phyloP scores from a whole-genome alignment of 2,888 invertebrate species.

The Dione vanillae region DNA sequence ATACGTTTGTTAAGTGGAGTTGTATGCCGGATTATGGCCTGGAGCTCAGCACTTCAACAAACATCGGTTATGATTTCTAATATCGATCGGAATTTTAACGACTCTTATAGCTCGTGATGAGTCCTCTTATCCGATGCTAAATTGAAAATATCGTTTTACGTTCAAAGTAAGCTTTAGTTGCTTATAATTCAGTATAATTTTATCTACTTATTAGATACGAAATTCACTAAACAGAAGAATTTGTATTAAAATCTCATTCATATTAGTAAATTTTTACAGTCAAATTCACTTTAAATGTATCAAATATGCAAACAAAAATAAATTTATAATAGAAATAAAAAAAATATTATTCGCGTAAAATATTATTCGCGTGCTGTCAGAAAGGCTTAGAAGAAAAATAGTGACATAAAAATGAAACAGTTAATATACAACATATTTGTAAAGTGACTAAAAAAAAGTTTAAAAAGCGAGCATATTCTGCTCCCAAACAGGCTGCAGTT shows the following conservation, averaged over 20 bases:
- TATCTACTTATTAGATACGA: background rate
- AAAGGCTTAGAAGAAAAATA: background rate
- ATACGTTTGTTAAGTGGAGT: conserved; percentile 84
- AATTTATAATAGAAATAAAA: background rate
- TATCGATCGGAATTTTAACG: conserved; percentile 66
- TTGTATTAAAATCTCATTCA: conserved; percentile 3
- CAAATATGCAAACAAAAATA: background rate
- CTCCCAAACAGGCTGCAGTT: conserved; percentile 66
- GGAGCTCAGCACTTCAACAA: conserved; percentile 82
- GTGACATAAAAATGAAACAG: conserved; percentile 20
- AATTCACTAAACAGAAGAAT: background rate
- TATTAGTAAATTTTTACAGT: background rate
- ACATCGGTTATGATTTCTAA: conserved; percentile 78
- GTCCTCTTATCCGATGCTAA: conserved; percentile 45
- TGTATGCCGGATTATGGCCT: conserved; percentile 77
- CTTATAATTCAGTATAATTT: conserved; percentile 31
- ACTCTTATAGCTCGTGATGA: conserved; percentile 48
- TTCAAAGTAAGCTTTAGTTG: conserved; percentile 43
- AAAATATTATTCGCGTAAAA: background rate
- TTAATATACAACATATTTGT: conserved; percentile 57
- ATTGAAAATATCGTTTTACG: conserved; percentile 44
- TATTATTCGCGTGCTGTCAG: background rate
- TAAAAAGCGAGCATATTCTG: conserved; percentile 68
- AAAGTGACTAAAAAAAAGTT: conserved; percentile 67
- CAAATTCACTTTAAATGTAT: background rate